Evolutionary conservation across 2,888 invertebrate species (phyloP), one percentile per base, ranked within the genome.

Genomic region (Diachrysia chrysitis): DNA sequence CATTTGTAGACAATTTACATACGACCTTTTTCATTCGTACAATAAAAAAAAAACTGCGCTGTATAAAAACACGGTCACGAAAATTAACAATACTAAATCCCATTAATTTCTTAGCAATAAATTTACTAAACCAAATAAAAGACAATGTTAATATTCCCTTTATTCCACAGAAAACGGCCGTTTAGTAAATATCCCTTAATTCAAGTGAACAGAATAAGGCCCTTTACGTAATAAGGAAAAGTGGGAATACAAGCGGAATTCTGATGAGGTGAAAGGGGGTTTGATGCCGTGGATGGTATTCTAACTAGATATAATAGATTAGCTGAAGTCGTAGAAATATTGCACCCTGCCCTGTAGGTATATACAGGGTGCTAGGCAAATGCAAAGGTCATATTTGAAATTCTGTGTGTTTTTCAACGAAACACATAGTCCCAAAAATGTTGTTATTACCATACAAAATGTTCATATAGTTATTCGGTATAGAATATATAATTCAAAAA

Each of bases 191-290:
- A 60, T 56, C 23, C 25, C 48, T 55, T 64, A 61, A 62, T 48
- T 61, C 42, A 54, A 53, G 35, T 23, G 32, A 58, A 76, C 53
- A 48, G 35, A 63, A 63, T 57, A 74, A 61, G 61, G 58, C 57
- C 35, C 54, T 9, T 62, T 61, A 63, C 60, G 60, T 51, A 63
- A 66, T 71, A 61, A 58, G 57, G 54, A 42, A 62, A 59, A 14
- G 55, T 17, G 53, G 10, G 32, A n/a, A 23, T 37, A 35, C 46
- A 10, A 23, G 21, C 1, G 29, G 76, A 76, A 71, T 76, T 12
- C 60, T 58, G 51, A 76, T 76, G 25, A 71, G 66, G 48, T 51
- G 23, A 0, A 9, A 10, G 12, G 12, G 21, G 46, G 56, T 29
- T n/a, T 42, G 17, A 37, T 25, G n/a, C 16, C n/a, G n/a, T 37